A percentile compares a stretch with the other conserved stretches of the same genome.
Evolutionary conservation across 1,140 invertebrate genomes (phyloP).

Genomic region (Choristoneura fumiferana): DNA sequence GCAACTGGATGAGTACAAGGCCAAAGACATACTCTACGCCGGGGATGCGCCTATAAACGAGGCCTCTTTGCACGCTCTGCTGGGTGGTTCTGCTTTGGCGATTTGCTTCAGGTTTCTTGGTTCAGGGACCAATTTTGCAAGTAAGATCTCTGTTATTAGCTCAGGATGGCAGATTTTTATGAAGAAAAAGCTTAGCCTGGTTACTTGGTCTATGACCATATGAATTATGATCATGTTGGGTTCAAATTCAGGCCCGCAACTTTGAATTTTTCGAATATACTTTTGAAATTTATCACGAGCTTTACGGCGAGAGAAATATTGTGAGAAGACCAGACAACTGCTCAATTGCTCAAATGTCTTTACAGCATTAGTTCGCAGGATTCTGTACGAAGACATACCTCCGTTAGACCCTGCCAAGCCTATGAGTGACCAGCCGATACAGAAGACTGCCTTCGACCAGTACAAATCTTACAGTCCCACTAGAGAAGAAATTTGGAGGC

Average conservation of each 20-base stretch:
- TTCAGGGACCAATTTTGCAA: conserved; percentile 52
- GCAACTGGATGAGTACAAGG: conserved; percentile 41
- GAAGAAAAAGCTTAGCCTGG: too few species aligned
- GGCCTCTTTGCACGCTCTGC: conserved; percentile 48
- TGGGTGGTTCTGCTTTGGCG: conserved; percentile 47
- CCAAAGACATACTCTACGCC: conserved; percentile 52
- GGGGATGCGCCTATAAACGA: conserved; percentile 61
- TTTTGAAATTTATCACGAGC: too few species aligned
- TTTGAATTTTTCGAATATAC: too few species aligned
- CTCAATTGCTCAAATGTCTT: too few species aligned
- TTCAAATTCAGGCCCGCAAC: too few species aligned
- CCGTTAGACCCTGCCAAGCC: conserved; percentile 34
- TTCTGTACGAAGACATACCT: conserved; percentile 56
- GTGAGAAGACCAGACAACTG: too few species aligned
- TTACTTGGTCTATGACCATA: too few species aligned
- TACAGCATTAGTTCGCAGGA: conserved; percentile 52
- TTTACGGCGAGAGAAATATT: too few species aligned
- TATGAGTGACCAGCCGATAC: conserved; percentile 22
- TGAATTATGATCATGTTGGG: too few species aligned
- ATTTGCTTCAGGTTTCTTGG: conserved; percentile 61
- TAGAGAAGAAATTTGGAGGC: conserved; percentile 45
- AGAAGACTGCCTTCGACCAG: conserved; percentile 52
- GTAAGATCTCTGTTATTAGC: conserved; percentile 40
- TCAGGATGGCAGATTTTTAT: too few species aligned
- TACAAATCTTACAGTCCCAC: conserved; percentile 55